Conservation (phyloP, 1,140 invertebrate genomes). For the Lanistes nyassanus region DNA sequence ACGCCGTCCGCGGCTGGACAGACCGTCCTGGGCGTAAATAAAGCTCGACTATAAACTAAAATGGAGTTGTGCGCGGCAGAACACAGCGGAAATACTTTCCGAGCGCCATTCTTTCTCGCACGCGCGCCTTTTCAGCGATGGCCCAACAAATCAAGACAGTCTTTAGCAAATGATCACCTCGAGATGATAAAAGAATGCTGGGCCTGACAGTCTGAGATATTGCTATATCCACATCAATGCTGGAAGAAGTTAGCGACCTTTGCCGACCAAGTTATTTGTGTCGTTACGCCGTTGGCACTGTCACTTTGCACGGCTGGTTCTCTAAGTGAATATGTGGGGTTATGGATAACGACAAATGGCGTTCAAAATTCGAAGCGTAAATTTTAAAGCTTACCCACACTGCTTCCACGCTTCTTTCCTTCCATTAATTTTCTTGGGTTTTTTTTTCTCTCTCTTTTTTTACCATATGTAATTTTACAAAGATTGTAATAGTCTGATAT, state of each 20-base stretch:
- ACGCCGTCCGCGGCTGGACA: no score
- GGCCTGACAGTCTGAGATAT: no score
- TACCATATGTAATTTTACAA: background rate
- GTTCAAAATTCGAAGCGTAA: background rate
- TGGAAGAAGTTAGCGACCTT: background rate
- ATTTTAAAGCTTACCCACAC: background rate
- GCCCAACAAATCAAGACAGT: no score
- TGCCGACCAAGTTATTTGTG: background rate
- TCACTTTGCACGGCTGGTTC: background rate
- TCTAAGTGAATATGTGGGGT: background rate
- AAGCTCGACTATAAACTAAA: no score
- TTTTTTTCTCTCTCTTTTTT: background rate
- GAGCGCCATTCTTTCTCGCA: no score
- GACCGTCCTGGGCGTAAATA: no score
- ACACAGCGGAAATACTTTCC: no score
- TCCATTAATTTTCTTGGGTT: background rate
- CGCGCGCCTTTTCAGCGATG: no score
- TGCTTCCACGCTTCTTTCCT: background rate
- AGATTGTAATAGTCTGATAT: background rate
- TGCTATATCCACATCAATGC: no score
- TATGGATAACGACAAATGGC: background rate
- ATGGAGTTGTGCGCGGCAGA: no score
- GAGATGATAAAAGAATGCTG: no score
- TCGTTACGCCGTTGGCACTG: background rate
- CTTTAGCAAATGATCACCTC: no score